Evolutionary conservation across 2,888 invertebrate genomes (phyloP).

Genomic region (Pyralis farinalis): DNA sequence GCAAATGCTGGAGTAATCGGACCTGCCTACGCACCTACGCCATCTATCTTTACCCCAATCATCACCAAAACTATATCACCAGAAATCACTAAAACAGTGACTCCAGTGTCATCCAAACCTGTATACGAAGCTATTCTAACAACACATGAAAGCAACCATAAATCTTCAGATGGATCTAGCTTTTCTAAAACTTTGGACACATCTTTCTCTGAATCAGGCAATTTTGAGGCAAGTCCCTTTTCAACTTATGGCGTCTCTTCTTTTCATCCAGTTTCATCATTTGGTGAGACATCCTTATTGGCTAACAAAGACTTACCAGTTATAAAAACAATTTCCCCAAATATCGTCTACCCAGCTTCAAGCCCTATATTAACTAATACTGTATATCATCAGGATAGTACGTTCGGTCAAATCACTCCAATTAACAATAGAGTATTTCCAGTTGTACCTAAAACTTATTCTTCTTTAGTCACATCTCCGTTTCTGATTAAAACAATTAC

Average conservation of each 20-base stretch:
- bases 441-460: slow-evolving; percentile 17
- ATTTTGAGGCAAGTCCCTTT: slow-evolving; percentile 21
- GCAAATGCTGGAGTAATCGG: background rate
- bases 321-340: background rate
- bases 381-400: background rate
- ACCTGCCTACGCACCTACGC: background rate
- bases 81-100: slow-evolving; percentile 13
- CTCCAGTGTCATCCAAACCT: slow-evolving; percentile 23
- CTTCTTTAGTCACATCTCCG: background rate
- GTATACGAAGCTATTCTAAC: slow-evolving; percentile 27
- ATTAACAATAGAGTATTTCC: slow-evolving; percentile 15
- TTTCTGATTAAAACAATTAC: slow-evolving; percentile 14
- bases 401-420: background rate
- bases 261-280: background rate
- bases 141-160: slow-evolving; percentile 26
- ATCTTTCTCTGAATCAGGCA: slow-evolving; percentile 23
- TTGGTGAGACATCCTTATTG: background rate
- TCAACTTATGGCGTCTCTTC: background rate
- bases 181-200: slow-evolving; percentile 26
- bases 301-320: background rate
- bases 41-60: background rate
- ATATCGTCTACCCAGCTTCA: slow-evolving; percentile 1
- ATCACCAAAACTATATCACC: slow-evolving; percentile 17
- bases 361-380: background rate
- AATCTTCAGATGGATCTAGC: slow-evolving; percentile 22